phyloP scores from a whole-genome alignment of 2,797 vertebrate genomes.

The Erethizon dorsatum region DNA sequence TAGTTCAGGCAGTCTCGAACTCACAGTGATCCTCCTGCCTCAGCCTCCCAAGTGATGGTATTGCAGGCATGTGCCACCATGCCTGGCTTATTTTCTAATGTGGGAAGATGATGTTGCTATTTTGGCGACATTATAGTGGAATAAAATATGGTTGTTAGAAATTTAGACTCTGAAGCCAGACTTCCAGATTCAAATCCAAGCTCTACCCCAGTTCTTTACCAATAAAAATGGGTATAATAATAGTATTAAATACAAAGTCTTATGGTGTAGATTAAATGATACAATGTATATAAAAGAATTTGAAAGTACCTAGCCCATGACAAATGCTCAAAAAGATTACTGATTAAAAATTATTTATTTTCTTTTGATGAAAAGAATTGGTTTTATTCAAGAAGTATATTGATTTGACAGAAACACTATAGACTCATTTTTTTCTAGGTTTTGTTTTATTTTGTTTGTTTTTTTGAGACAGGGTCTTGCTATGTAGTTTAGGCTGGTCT shows the following conservation, averaged over 20 bases:
- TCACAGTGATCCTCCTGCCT: too few relatives aligned
- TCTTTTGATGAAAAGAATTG: slow-evolving; percentile 44
- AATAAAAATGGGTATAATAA: not conserved
- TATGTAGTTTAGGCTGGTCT: too few relatives aligned
- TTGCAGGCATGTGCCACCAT: too few relatives aligned
- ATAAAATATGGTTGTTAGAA: slow-evolving; percentile 14
- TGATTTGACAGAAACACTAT: slow-evolving; percentile 43
- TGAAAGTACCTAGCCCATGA: not conserved
- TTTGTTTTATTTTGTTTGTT: not conserved
- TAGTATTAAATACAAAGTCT: not conserved
- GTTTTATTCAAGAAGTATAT: slow-evolving; percentile 20
- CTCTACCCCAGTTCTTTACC: not conserved
- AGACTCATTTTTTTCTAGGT: slow-evolving; percentile 15
- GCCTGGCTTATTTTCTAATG: too few relatives aligned
- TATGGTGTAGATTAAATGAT: slow-evolving; percentile 43
- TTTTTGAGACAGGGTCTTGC: not conserved
- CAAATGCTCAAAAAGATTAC: slow-evolving; percentile 41
- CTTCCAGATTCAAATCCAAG: not conserved
- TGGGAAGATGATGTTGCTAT: not conserved
- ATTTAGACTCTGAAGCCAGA: not conserved
- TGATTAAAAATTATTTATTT: slow-evolving; percentile 50
- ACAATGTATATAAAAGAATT: not conserved
- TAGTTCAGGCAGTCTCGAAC: too few relatives aligned
- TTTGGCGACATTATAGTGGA: slow-evolving; percentile 9
- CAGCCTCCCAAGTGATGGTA: too few relatives aligned